A percentile compares a stretch with the other conserved stretches of the same genome.
These are phyloP conservation scores for Cryptoleucopteryx plumbea DNA, from an alignment of 2,113 vertebrate genomes.

Conservation along the genomic window DNA sequence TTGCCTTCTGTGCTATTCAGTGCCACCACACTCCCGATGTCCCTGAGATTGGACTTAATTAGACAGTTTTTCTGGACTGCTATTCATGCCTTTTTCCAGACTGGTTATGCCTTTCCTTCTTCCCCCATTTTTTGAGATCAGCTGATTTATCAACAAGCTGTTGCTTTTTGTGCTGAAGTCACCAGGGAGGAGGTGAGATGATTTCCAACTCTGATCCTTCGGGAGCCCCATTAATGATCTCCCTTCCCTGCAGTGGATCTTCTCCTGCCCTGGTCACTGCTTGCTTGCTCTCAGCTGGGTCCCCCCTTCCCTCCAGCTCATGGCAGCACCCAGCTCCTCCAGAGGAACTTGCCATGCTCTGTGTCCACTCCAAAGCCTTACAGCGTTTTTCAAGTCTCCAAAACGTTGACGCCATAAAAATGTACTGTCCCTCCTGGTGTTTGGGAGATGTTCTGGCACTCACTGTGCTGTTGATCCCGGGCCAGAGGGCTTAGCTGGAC, in stretches of 20 bases:
- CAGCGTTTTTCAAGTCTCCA: neutral
- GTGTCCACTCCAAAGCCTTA: neutral
- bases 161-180: neutral
- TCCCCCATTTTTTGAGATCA: neutral
- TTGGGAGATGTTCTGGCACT: neutral
- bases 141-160: neutral
- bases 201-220: neutral
- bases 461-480: accelerated
- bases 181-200: neutral
- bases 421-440: neutral
- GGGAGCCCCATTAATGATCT: neutral
- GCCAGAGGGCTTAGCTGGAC: neutral
- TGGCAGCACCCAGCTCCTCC: neutral
- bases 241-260: neutral
- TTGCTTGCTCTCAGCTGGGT: neutral
- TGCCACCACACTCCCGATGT: neutral
- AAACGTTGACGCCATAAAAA: neutral
- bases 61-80: neutral
- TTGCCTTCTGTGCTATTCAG: neutral
- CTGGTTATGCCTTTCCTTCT: neutral
- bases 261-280: neutral
- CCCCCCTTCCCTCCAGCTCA: neutral
- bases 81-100: neutral
- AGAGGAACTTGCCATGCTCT: neutral
- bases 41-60: neutral